Evolutionary conservation across 35 echinoderm and acorn worm genomes (phyloP).

Genomic region (Chiridota heheva): DNA sequence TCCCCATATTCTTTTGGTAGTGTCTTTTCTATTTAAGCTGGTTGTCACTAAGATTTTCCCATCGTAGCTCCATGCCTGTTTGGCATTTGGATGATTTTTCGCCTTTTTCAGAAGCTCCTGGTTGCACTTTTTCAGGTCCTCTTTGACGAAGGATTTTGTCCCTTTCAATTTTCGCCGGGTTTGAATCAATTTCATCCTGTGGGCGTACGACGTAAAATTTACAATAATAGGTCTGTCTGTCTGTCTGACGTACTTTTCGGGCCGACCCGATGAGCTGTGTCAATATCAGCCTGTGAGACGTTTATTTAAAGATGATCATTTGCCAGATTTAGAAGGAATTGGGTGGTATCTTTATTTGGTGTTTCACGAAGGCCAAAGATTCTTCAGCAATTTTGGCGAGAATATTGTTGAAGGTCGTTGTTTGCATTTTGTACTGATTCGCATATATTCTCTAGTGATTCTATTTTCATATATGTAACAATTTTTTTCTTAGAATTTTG

Average conservation of each 20-base stretch:
- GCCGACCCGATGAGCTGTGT: background rate
- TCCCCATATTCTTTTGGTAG: too few relatives aligned
- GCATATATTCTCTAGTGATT: background rate
- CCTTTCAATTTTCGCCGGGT: constrained; percentile 23
- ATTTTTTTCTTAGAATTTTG: background rate
- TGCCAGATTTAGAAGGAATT: background rate
- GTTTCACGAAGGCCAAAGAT: background rate
- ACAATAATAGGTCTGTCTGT: constrained; percentile 40
- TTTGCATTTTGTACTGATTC: background rate
- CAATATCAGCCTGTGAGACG: background rate
- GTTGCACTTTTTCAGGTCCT: constrained; percentile 3
- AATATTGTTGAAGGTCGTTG: background rate
- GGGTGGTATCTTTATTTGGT: background rate
- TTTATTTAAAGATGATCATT: background rate
- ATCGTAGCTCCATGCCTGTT: constrained; percentile 3
- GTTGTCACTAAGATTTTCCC: constrained; percentile 21
- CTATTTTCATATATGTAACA: background rate
- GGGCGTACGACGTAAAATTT: constrained; percentile 1
- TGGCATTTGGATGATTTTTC: background rate
- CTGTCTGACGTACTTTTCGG: background rate
- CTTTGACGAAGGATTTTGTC: background rate
- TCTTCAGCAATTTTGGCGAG: constrained; percentile 15
- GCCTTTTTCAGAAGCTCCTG: constrained; percentile 20
- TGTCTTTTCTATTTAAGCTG: too few relatives aligned
- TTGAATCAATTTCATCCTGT: constrained; percentile 7